Base-by-base conservation (phyloP, 1,140 invertebrate species). In the Homalodisca vitripennis region DNA sequence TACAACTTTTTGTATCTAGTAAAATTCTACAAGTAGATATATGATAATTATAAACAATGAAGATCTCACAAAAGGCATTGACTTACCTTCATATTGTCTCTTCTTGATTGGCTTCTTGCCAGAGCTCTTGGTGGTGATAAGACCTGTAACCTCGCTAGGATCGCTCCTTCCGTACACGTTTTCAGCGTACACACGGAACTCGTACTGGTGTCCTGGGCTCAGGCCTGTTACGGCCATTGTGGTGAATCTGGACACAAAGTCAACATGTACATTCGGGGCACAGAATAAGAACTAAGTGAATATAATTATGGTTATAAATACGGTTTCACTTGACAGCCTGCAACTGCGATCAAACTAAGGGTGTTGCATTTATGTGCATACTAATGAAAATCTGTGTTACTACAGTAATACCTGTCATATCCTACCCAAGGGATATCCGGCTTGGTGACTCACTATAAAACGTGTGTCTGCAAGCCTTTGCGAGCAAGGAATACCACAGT, bases 91-190 rank as follows among this genome's bases (percentile, higher is more conserved):
- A 78, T 91, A 88, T 81, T 92, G 86, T 84, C 90, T 88, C 82
- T 88, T 88, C 77, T 86, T 87, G 70, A 85, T 86, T 65, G 87
- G 87, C 81, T 94, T 94, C 78, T 91, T 91, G 68, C 87, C 83
- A 2, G 89, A 84, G 53, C 90, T 90, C 80, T 95, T 95, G 34
- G 93, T 95, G 48, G 87, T 90, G 17, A 97, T 87, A 29, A 94
- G 78, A 20, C 87, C 85, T 26, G 91, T 93, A 0, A 89, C 84
- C 74, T 95, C 91, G 75, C 94, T 97, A 1, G 97, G 89, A 74
- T 97, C 92, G 47, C 95, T 97, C 64, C 94, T 84, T 17, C 98
- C 98, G 78, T 98, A 96, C 17, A 98, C 92, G 79, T 99, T 99
- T 79, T 99, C 87, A 78, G 98, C 97, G 76, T 92, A 96, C 0